Percentiles rank a stretch among this genome's conserved stretches.
Evolutionary conservation across 2,797 vertebrate species (phyloP).

Genomic region (Alosa sapidissima): DNA sequence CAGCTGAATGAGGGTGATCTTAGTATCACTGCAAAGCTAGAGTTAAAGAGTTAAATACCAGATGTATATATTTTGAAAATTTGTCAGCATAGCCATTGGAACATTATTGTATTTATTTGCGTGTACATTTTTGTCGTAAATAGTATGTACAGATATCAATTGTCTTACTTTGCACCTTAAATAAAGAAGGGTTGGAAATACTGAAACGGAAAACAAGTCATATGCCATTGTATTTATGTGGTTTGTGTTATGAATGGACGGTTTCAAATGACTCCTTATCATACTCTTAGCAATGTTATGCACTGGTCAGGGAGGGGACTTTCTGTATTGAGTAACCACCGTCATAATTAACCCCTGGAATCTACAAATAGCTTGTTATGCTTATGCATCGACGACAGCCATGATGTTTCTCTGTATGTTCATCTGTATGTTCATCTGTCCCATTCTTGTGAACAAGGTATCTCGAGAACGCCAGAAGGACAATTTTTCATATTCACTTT

Average conservation of each 20-base stretch:
- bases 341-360: too few relatives aligned
- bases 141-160: neutral
- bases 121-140: neutral
- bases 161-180: neutral
- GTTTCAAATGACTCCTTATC: too few relatives aligned
- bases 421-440: too few relatives aligned
- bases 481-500: too few relatives aligned
- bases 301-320: neutral
- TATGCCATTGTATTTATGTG: neutral
- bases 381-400: too few relatives aligned
- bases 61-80: neutral
- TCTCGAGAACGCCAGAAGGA: too few relatives aligned
- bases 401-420: too few relatives aligned
- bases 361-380: too few relatives aligned
- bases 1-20: neutral
- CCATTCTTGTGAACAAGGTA: too few relatives aligned
- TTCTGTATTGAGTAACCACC: neutral
- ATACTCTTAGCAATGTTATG: neutral
- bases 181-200: neutral
- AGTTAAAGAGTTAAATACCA: neutral
- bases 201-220: neutral
- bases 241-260: too few relatives aligned
- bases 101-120: neutral
- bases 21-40: neutral
- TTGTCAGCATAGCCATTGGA: neutral